phyloP scores from a whole-genome alignment of 2,797 vertebrate genomes.

The Pteronotus mesoamericanus region DNA sequence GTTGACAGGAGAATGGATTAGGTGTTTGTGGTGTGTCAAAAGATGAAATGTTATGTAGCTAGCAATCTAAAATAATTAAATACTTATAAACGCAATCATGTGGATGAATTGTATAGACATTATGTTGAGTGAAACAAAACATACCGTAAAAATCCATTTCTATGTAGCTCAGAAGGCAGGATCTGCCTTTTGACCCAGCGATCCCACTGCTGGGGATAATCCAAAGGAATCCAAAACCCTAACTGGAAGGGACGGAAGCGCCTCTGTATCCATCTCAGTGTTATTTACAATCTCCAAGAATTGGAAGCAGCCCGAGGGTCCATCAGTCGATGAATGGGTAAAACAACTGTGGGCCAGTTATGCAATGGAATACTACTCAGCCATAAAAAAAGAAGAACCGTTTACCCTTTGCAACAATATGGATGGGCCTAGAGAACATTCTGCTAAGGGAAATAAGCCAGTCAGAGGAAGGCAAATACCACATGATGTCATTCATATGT shows the following conservation, averaged over 20 bases:
- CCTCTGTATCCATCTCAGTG: background rate
- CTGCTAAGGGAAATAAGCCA: too few species aligned
- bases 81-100: background rate
- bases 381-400: too few species aligned
- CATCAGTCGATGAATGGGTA: too few species aligned
- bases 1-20: background rate
- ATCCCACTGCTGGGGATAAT: background rate
- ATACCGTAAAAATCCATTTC: background rate
- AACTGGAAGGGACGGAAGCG: background rate
- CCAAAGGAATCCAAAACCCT: background rate
- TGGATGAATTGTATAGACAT: background rate
- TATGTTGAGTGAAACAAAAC: background rate
- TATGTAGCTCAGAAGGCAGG: background rate
- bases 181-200: background rate
- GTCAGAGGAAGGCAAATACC: too few species aligned
- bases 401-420: too few species aligned
- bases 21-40: background rate
- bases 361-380: too few species aligned
- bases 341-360: too few species aligned
- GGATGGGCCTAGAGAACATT: too few species aligned
- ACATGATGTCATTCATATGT: too few species aligned
- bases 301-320: background rate
- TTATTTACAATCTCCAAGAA: background rate
- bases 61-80: background rate
- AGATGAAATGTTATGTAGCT: background rate